These are phyloP conservation scores for Megaustenia siamemsis DNA, from an alignment of 2,888 invertebrate genomes.

Conservation along the genomic window DNA sequence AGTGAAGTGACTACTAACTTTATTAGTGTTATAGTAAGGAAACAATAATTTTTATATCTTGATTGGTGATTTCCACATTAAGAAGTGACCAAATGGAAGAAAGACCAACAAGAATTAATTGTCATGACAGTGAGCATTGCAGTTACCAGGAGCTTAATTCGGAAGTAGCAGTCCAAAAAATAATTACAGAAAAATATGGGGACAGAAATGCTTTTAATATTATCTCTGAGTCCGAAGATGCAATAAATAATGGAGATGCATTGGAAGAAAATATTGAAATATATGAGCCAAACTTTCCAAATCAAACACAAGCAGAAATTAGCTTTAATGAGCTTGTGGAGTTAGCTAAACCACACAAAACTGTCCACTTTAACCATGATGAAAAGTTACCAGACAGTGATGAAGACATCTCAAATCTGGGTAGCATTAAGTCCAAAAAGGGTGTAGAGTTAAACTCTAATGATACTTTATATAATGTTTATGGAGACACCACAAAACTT, in stretches of 20 bases:
- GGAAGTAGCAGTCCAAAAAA: not conserved
- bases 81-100: constrained; percentile 8
- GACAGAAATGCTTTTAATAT: not conserved
- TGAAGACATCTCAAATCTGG: not conserved
- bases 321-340: constrained; percentile 25
- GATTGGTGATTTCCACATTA: not conserved
- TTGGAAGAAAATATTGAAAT: constrained; percentile 45
- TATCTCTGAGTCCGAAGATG: constrained; percentile 6
- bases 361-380: not conserved
- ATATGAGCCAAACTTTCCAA: not conserved
- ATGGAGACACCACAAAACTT: not conserved
- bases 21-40: no score
- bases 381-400: not conserved
- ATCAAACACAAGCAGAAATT: not conserved
- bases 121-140: not conserved
- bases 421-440: not conserved
- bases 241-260: constrained; percentile 22
- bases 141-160: not conserved
- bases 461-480: not conserved
- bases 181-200: not conserved
- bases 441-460: not conserved
- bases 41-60: not conserved
- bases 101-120: not conserved
- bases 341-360: not conserved
- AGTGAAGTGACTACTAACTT: no score